Conservation (phyloP, 2,888 invertebrate genomes). For the Stenchaetothrips biformis region DNA sequence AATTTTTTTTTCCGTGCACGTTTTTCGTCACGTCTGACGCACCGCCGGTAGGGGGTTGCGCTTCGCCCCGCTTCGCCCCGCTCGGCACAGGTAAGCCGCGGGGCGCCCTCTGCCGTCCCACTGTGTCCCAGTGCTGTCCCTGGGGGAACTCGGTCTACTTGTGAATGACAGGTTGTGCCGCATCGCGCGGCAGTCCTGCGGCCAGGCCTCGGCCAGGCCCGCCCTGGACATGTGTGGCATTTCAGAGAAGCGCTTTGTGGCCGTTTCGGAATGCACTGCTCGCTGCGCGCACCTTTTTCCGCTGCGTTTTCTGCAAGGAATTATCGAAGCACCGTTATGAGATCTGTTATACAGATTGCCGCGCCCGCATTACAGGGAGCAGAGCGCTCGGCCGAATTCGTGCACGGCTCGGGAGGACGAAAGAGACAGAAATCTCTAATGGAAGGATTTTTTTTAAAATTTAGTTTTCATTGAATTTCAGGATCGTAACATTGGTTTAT, state of each 20-base stretch:
- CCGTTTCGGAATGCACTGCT: not conserved
- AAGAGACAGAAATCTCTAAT: not conserved
- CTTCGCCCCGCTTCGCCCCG: not conserved
- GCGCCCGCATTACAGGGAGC: not conserved
- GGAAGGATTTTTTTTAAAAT: not conserved
- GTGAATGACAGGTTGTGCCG: not conserved
- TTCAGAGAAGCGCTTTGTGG: no score
- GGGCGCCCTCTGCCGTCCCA: not conserved
- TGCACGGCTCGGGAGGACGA: not conserved
- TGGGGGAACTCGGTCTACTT: constrained; percentile 6
- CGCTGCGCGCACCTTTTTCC: constrained; percentile 5
- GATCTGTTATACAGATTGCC: constrained; percentile 11
- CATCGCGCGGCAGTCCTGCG: not conserved
- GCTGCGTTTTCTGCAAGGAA: not conserved
- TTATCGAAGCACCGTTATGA: constrained; percentile 10
- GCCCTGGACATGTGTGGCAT: no score
- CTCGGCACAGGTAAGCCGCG: not conserved
- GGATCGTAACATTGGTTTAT: no score
- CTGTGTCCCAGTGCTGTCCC: not conserved
- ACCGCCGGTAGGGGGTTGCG: no score
- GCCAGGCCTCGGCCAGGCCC: no score
- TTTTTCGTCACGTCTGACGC: no score
- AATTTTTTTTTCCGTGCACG: no score
- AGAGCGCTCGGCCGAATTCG: not conserved
- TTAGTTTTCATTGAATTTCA: not conserved